Evolutionary conservation across 1,140 invertebrate genomes (phyloP), one percentile per base, ranked within the genome.

Genomic region (Drosophila pallidifrons): DNA sequence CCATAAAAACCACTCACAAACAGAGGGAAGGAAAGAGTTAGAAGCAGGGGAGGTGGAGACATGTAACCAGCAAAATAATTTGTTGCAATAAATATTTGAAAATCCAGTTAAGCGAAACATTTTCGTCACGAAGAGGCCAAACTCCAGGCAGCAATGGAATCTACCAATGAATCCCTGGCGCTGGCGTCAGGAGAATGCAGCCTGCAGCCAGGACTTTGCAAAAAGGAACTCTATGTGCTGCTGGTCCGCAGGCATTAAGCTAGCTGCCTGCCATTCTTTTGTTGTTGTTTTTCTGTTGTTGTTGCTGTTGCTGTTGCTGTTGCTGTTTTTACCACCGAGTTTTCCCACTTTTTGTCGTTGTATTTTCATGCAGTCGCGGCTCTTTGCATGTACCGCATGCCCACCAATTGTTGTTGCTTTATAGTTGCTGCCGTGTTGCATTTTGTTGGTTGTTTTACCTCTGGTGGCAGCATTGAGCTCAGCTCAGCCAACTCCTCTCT

Each of bases 21-120:
- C 52, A 20, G 49, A 7, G 47, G 10, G 4, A 46, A 15, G 46
- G 16, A 13, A 16, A 25, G 11, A 10, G 28, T 10, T 25, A 13
- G 41, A 38, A 60, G 46, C 15, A 41, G 45, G 58, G 45, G 58
- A 13, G 57, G 46, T 70, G 41, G 75, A 73, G 72, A 79, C 71
- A 76, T 80, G 77, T 83, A 72, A 73, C 82, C 74, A 78, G 67
- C 85, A 81, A 90, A 90, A 90, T 90, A 89, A 89, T 89, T 89
- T 90, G 81, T 78, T 90, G 86, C 81, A 89, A 89, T 89, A 89
- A 89, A 89, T 89, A 90, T 89, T 89, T 89, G 79, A 89, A 89
- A 89, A 89, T 90, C 85, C 86, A 89, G 81, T 89, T 89, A 89
- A 86, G 69, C 81, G 81, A 86, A 89, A 81, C 81, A 89, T 81